Evolutionary conservation across 1,140 invertebrate genomes (phyloP).

Genomic region (Meloidogyne exigua): DNA sequence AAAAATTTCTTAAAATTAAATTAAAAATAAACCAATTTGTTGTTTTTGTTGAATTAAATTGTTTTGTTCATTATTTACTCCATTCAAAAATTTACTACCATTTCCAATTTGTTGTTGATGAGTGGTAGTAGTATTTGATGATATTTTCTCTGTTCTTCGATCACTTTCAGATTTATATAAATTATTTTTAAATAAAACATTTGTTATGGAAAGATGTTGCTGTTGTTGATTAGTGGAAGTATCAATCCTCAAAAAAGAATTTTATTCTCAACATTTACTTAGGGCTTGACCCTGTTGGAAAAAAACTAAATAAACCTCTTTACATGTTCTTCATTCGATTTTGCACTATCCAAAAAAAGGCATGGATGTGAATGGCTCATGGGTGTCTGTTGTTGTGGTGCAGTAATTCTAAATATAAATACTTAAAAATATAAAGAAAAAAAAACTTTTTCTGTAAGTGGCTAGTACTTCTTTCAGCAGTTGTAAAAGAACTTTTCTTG

Average conservation of each 20-base stretch:
- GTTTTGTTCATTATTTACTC: constrained; percentile 13
- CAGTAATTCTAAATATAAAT: constrained; percentile 23
- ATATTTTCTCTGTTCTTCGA: neutral
- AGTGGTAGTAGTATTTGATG: neutral
- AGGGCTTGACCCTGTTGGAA: neutral
- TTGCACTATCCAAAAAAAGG: neutral
- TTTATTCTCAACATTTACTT: no score
- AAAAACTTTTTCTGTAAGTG: constrained; percentile 23
- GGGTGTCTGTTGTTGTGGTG: neutral
- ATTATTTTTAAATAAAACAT: neutral
- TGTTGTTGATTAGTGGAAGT: neutral
- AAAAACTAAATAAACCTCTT: neutral
- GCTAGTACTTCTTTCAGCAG: constrained; percentile 13
- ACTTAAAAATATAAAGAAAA: neutral
- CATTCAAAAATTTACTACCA: constrained; percentile 11
- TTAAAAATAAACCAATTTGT: constrained; percentile 12
- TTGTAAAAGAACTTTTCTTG: neutral
- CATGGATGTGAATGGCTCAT: constrained; percentile 26
- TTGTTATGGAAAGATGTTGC: neutral
- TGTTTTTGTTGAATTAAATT: constrained; percentile 5
- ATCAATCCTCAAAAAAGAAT: neutral
- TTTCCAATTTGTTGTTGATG: neutral
- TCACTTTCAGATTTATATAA: constrained; percentile 5
- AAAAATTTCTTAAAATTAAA: neutral
- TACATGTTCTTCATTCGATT: neutral